These are phyloP conservation scores for Sebastes melanostomus DNA, from an alignment of 2,797 vertebrate species.

Conservation along the genomic window DNA sequence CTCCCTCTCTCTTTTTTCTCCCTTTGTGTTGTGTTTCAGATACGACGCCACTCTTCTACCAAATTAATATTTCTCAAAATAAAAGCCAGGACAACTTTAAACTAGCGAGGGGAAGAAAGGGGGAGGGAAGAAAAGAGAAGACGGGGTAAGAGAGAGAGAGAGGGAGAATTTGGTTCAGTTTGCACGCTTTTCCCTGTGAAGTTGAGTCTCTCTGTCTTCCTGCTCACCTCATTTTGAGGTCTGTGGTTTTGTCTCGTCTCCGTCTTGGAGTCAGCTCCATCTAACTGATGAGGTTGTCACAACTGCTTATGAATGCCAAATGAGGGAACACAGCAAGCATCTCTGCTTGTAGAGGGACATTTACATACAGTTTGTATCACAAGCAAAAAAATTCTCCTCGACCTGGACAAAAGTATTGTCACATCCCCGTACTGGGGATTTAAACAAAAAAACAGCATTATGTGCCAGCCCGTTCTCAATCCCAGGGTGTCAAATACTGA, in stretches of 20 bases:
- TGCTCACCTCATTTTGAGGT: constrained; percentile 76
- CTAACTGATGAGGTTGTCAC: constrained; percentile 83
- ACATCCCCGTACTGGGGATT: constrained; percentile 7
- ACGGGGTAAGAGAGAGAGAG: constrained; percentile 30
- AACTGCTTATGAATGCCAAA: constrained; percentile 76
- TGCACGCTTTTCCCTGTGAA: constrained; percentile 71
- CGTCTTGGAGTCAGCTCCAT: constrained; percentile 76
- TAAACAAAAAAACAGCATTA: constrained; percentile 2
- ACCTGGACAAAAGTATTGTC: constrained; percentile 54
- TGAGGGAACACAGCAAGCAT: constrained; percentile 55
- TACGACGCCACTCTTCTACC: constrained; percentile 77
- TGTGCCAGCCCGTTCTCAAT: background rate
- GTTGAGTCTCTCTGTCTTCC: constrained; percentile 71
- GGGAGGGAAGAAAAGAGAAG: constrained; percentile 58
- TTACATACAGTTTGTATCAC: constrained; percentile 66
- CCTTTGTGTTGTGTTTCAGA: constrained; percentile 77
- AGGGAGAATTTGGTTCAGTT: constrained; percentile 64
- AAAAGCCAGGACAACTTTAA: constrained; percentile 90
- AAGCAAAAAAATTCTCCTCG: constrained; percentile 62
- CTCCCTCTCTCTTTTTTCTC: constrained; percentile 64
- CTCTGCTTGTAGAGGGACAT: constrained; percentile 41
- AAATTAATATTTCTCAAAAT: constrained; percentile 90
- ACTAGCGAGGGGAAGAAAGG: constrained; percentile 78
- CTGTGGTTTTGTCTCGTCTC: constrained; percentile 77
- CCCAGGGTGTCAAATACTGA: no score